Evolutionary conservation across 2,113 vertebrate genomes (phyloP), one percentile per base, ranked within the genome.

Genomic region (Aramus guarauna): DNA sequence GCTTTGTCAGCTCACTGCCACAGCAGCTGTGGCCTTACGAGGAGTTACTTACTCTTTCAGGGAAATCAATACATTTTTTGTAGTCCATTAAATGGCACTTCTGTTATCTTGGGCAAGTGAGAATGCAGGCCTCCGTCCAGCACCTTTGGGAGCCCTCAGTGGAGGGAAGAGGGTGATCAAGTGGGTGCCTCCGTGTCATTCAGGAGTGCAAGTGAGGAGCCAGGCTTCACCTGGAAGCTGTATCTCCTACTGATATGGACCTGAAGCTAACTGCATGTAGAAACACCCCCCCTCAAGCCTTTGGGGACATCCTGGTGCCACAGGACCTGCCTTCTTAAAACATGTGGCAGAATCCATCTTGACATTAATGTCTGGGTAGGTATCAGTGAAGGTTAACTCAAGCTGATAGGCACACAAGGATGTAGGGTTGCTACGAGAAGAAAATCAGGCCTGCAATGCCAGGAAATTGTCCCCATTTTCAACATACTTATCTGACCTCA

Each of bases 41-140:
- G 6, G 59, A 56, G 24, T 48, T 67, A 34, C 23, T 78, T 9
- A 2, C 16, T 68, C 6, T 85, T 50, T 68, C 58, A n/a, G 47
- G 11, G 66, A 85, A 82, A 85, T 64, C 36, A 68, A 1, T n/a
- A 30, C 6, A 4, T 6, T 41, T 78, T 78, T 36, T 59, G 32
- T 47, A 56, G 39, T 36, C 39, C 29, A 18, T 12, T 71, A 41
- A 62, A 32, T 36, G 15, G 30, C 47, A 78, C n/a, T 67, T 77
- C 52, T 45, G 20, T 41, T 87, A 5, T 41, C n/a, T 32, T 82
- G 74, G 20, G 24, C 29, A 62, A 45, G 23, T 36, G 36, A 73
- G 30, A 66, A 37, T 23, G 9, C 21, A 15, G 27, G 50, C 5
- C 22, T 80, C 55, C 0, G 0, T 6, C 9, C 2, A 6, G 32